These are phyloP conservation scores for Pseudorhombus dupliciocellatus DNA, from an alignment of 2,113 vertebrate genomes.

Conservation along the genomic window DNA sequence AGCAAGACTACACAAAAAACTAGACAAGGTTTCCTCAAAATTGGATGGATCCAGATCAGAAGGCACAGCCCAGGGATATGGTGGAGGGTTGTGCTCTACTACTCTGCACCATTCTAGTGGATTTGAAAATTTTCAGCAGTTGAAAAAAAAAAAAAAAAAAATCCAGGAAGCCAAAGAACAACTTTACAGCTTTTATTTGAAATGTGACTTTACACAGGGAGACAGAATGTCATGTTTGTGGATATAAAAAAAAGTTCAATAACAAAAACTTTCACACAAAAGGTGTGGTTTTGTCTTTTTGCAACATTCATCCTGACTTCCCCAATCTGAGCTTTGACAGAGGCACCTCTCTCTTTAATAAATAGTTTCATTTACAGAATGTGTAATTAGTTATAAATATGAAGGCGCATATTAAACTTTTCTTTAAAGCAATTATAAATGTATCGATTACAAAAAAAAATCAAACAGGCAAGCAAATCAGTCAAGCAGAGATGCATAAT, in stretches of 20 bases:
- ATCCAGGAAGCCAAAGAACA: background rate
- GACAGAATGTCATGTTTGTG: slow-evolving; percentile 81
- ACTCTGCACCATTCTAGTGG: too few relatives aligned
- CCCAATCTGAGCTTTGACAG: slow-evolving; percentile 61
- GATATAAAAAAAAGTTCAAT: slow-evolving; percentile 82
- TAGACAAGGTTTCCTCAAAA: too few relatives aligned
- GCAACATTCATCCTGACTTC: slow-evolving; percentile 65
- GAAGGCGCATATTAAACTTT: slow-evolving; percentile 72
- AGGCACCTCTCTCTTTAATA: slow-evolving; percentile 78
- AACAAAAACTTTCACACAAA: slow-evolving; percentile 82
- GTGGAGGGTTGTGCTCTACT: too few relatives aligned
- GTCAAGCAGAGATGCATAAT: slow-evolving; percentile 84
- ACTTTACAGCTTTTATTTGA: slow-evolving; percentile 79
- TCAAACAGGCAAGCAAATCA: slow-evolving; percentile 77
- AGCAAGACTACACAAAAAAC: too few relatives aligned
- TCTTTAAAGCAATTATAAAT: slow-evolving; percentile 79
- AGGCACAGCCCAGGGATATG: too few relatives aligned
- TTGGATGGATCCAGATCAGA: too few relatives aligned
- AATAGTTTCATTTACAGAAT: slow-evolving; percentile 81
- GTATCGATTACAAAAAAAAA: slow-evolving; percentile 63
- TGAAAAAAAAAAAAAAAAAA: slow-evolving; percentile 6
- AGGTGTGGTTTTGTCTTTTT: slow-evolving; percentile 72
- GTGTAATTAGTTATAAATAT: slow-evolving; percentile 79
- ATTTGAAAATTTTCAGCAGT: background rate
- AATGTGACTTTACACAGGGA: slow-evolving; percentile 82